These are phyloP conservation scores for Lochmaea crataegi DNA, from an alignment of 2,888 invertebrate genomes.

Conservation along the genomic window DNA sequence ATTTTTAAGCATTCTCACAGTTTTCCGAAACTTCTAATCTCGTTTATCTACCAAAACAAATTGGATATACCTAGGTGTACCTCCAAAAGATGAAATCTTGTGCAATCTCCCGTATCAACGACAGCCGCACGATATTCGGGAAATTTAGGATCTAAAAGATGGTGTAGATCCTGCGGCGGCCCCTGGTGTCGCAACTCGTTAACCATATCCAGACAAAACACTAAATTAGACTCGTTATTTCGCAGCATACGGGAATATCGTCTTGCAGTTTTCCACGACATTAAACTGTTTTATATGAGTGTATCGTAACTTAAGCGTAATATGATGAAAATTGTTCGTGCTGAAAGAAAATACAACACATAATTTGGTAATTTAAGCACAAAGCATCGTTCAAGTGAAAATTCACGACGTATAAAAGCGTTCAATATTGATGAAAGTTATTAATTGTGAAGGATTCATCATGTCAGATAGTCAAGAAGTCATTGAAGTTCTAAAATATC, in stretches of 20 bases:
- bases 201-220: not conserved
- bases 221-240: not conserved
- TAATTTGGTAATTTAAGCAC: too few species aligned
- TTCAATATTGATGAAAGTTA: too few species aligned
- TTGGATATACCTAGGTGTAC: not conserved
- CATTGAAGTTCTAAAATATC: not conserved
- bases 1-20: not conserved
- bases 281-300: not conserved
- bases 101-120: not conserved
- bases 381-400: too few species aligned
- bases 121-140: not conserved
- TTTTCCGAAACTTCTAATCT: not conserved
- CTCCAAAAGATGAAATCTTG: not conserved
- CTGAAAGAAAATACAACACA: too few species aligned
- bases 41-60: too few species aligned
- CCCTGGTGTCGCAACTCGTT: constrained; percentile 1
- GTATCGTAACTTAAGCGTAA: not conserved
- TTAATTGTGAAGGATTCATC: not conserved
- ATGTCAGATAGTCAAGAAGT: too few species aligned
- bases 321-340: not conserved
- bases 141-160: not conserved
- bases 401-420: too few species aligned
- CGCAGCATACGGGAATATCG: not conserved
- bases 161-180: not conserved
- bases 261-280: not conserved